phyloP scores from a whole-genome alignment of 2,797 vertebrate species.

The Enteromius paludinosus region DNA sequence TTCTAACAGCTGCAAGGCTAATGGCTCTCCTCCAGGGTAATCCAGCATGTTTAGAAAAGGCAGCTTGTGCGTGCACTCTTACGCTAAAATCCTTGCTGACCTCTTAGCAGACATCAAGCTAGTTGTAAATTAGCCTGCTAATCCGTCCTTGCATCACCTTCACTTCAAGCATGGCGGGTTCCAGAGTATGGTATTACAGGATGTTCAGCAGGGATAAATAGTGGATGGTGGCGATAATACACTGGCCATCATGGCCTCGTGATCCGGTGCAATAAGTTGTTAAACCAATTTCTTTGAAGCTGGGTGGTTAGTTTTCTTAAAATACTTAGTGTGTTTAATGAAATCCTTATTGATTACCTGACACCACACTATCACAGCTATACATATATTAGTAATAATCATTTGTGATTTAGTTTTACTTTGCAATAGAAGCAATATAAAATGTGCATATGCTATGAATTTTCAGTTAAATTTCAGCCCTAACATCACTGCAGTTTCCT shows the following conservation, averaged over 20 bases:
- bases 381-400: background rate
- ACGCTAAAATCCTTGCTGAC: background rate
- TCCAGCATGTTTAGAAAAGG: background rate
- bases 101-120: conserved; percentile 9
- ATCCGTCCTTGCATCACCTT: conserved; percentile 38
- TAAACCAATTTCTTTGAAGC: background rate
- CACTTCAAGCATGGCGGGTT: background rate
- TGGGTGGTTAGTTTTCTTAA: background rate
- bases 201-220: conserved; percentile 28
- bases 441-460: background rate
- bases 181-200: conserved; percentile 9
- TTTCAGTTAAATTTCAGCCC: no score
- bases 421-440: background rate
- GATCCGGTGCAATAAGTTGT: background rate
- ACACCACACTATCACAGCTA: background rate
- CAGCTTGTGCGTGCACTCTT: background rate
- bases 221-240: background rate
- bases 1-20: background rate
- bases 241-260: background rate
- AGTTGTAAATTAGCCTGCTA: conserved; percentile 24
- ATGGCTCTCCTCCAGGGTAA: background rate
- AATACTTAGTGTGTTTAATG: background rate
- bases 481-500: no score
- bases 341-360: background rate
- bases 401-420: background rate